Evolutionary conservation across 2,113 vertebrate genomes (phyloP).

Genomic region (Corythornis madagascariensis): DNA sequence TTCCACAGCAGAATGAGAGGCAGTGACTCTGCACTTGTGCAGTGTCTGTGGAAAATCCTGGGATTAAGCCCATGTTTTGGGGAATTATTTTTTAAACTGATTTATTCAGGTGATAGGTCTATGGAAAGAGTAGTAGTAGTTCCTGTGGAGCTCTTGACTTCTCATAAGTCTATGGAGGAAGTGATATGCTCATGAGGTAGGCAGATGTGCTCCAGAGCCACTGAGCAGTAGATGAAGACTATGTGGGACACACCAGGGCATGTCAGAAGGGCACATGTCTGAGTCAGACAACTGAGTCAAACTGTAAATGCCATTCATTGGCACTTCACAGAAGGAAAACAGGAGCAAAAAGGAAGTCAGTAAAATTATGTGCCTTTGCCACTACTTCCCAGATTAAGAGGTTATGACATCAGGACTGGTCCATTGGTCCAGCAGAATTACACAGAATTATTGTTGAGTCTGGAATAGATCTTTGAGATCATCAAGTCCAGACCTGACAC

Average conservation of each 20-base stretch:
- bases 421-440: background rate
- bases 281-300: background rate
- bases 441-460: no score
- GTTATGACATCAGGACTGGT: background rate
- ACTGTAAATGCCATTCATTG: background rate
- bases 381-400: background rate
- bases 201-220: background rate
- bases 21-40: background rate
- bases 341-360: background rate
- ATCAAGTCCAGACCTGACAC: no score
- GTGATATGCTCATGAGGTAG: accelerated
- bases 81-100: background rate
- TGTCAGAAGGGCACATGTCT: background rate
- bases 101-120: background rate
- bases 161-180: background rate
- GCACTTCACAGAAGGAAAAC: background rate
- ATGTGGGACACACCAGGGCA: background rate
- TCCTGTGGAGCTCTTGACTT: background rate
- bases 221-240: background rate
- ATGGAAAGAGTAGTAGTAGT: background rate
- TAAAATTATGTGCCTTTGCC: background rate
- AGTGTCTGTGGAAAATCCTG: background rate
- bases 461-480: no score
- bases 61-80: background rate
- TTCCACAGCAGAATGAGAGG: background rate